Conservation (phyloP, 2,113 vertebrate genomes). For the Microtus ochrogaster region DNA sequence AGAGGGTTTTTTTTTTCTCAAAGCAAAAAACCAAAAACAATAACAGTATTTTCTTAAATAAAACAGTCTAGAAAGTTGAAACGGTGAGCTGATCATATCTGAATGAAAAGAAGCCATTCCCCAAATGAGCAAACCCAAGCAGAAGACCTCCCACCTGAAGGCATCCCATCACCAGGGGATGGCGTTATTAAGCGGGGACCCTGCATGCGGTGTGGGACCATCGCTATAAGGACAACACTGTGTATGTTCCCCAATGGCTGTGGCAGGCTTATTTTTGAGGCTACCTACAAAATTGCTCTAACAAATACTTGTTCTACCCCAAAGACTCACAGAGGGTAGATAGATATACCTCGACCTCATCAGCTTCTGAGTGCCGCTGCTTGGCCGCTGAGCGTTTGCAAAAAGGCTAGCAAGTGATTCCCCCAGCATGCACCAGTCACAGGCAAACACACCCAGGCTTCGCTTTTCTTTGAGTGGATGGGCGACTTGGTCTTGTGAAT, state of each 20-base stretch:
- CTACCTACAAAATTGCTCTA: conserved; percentile 9
- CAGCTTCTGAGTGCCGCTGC: neutral
- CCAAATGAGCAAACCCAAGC: rapidly evolving
- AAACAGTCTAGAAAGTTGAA: neutral
- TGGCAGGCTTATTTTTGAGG: conserved; percentile 64
- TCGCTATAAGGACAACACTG: neutral
- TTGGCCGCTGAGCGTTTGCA: rapidly evolving
- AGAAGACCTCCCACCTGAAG: neutral
- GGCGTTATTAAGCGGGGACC: rapidly evolving
- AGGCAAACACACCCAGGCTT: neutral
- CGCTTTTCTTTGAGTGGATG: neutral
- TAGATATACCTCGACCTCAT: neutral
- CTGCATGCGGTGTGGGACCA: rapidly evolving
- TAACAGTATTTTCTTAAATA: rapidly evolving
- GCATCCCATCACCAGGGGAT: rapidly evolving
- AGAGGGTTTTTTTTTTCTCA: neutral
- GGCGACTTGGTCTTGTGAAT: neutral
- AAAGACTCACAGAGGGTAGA: conserved; percentile 50
- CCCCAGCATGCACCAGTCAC: neutral
- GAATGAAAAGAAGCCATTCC: neutral
- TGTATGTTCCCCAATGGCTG: neutral
- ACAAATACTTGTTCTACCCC: conserved; percentile 45
- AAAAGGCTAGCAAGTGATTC: neutral
- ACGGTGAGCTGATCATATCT: neutral
- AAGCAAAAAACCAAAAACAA: neutral